A percentile compares a stretch with the other conserved stretches of the same genome.
phyloP scores from a whole-genome alignment of 2,113 vertebrate genomes.

The Thymallus thymallus region DNA sequence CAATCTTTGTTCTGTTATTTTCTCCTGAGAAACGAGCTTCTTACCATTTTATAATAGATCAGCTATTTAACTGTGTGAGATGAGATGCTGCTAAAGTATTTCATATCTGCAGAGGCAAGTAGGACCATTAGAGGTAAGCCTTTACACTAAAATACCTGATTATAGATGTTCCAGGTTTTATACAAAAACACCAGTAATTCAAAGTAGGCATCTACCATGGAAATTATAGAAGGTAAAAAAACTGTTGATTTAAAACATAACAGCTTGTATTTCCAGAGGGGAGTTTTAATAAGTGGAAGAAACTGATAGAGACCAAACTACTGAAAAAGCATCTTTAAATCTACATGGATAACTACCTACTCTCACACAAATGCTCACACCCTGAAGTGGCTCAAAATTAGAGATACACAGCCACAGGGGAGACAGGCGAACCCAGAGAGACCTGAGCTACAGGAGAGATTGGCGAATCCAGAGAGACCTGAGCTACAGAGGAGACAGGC shows the following conservation, averaged over 20 bases:
- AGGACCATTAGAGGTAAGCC: constrained; percentile 47
- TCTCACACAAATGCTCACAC: neutral
- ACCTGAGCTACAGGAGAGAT: no score
- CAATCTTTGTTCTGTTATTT: constrained; percentile 62
- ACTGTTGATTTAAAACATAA: constrained; percentile 41
- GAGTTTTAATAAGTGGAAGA: constrained; percentile 4
- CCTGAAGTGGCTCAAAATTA: constrained; percentile 21
- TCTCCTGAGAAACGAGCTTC: constrained; percentile 61
- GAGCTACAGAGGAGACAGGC: neutral
- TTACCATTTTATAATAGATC: constrained; percentile 66
- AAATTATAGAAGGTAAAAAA: constrained; percentile 30
- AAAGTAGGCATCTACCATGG: constrained; percentile 24
- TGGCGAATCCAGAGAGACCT: neutral
- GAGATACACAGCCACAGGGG: constrained; percentile 22
- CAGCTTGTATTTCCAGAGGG: constrained; percentile 8
- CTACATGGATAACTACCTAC: neutral
- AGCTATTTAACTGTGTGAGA: constrained; percentile 42
- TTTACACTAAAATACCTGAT: constrained; percentile 48
- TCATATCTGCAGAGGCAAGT: constrained; percentile 47
- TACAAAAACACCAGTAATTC: constrained; percentile 33
- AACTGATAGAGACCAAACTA: neutral
- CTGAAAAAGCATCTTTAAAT: neutral
- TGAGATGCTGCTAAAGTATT: constrained; percentile 39
- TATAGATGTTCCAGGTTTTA: constrained; percentile 45
- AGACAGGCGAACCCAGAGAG: neutral